Percentiles rank a stretch among this genome's conserved stretches.
Evolutionary conservation across 2,113 vertebrate species (phyloP).

Genomic region (Emydura subglobosa): DNA sequence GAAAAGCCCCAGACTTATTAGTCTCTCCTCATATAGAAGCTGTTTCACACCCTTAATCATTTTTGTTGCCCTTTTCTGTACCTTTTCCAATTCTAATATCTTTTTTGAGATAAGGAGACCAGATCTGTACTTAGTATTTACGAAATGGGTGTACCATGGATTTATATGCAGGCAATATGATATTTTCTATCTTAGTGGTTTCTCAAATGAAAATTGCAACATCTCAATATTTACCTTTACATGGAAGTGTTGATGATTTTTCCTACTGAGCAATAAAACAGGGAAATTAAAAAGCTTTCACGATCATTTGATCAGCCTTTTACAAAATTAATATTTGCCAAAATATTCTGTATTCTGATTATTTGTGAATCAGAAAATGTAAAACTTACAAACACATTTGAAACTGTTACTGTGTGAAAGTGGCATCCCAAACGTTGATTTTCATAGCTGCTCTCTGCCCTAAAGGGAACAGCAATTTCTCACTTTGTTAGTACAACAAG

Average conservation of each 20-base stretch:
- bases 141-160: too few species aligned
- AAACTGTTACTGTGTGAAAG: constrained; percentile 13
- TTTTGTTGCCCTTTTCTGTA: too few species aligned
- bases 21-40: too few species aligned
- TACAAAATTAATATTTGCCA: constrained; percentile 55
- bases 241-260: constrained; percentile 57
- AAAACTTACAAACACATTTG: constrained; percentile 41
- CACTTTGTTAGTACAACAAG: constrained; percentile 19
- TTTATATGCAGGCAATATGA: too few species aligned
- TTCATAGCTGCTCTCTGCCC: not conserved
- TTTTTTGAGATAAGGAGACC: too few species aligned
- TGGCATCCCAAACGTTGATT: constrained; percentile 12
- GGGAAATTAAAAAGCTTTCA: constrained; percentile 39
- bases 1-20: too few species aligned
- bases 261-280: constrained; percentile 53
- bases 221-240: constrained; percentile 74
- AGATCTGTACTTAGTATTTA: too few species aligned
- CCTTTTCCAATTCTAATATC: too few species aligned
- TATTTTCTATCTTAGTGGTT: constrained; percentile 45
- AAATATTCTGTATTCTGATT: constrained; percentile 36
- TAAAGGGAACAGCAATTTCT: constrained; percentile 11
- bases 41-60: too few species aligned
- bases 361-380: constrained; percentile 43
- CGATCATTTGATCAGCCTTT: constrained; percentile 54
- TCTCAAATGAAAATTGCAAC: constrained; percentile 51